These are phyloP conservation scores for Pseudochromis fuscus DNA, from an alignment of 2,797 vertebrate genomes.

Conservation along the genomic window DNA sequence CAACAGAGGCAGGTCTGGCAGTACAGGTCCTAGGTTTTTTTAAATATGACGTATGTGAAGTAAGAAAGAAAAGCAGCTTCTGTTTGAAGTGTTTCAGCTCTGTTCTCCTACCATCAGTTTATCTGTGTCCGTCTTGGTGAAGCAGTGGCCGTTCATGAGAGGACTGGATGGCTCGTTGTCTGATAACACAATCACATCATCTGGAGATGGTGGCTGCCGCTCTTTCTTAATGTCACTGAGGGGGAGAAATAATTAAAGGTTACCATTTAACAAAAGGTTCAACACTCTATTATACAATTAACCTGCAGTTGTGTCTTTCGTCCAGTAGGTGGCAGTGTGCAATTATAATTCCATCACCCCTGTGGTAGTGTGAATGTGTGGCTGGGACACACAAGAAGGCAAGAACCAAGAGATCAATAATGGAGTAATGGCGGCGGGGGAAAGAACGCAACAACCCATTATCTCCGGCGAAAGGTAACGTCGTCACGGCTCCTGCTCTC, in stretches of 20 bases:
- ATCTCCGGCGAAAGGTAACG: conserved; percentile 50
- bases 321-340: conserved; percentile 76
- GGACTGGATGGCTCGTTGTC: conserved; percentile 96
- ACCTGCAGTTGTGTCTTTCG: conserved; percentile 40
- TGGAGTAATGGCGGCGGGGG: conserved; percentile 78
- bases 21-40: not conserved
- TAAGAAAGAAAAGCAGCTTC: no score
- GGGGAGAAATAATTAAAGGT: conserved; percentile 6
- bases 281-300: not conserved
- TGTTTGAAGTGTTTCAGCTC: not conserved
- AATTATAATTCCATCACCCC: conserved; percentile 24
- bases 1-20: not conserved
- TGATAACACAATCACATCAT: conserved; percentile 95
- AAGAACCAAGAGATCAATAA: conserved; percentile 82
- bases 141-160: conserved; percentile 90
- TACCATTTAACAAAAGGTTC: not conserved
- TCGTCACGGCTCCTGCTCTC: conserved; percentile 7
- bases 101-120: conserved; percentile 90
- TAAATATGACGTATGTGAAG: no score
- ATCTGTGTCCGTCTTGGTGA: conserved; percentile 91
- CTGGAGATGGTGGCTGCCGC: conserved; percentile 89
- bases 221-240: conserved; percentile 91
- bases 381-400: conserved; percentile 71
- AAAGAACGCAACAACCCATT: conserved; percentile 63
- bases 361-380: conserved; percentile 49